A percentile compares a stretch with the other conserved stretches of the same genome.
Conservation (phyloP, 2,797 vertebrate genomes). For the Garrulus glandarius region DNA sequence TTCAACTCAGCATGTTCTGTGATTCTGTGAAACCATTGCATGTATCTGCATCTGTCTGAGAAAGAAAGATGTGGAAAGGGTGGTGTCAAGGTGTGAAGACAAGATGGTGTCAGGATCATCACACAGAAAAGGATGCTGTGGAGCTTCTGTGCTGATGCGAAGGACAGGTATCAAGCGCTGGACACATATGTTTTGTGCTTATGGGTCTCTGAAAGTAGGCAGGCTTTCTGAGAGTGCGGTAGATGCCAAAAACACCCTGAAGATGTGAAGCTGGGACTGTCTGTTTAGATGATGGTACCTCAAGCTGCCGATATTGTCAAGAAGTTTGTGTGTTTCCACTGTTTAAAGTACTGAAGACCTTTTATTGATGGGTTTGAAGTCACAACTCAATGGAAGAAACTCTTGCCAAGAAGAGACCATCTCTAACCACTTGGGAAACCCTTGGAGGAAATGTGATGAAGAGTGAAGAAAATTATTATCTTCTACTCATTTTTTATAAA, state of each 20-base stretch:
- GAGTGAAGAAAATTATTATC: not conserved
- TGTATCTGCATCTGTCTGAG: not conserved
- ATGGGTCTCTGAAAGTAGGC: not conserved
- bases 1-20: not conserved
- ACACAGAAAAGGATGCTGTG: not conserved
- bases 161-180: not conserved
- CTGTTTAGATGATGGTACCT: not conserved
- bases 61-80: not conserved
- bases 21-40: not conserved
- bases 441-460: not conserved
- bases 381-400: not conserved
- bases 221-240: not conserved
- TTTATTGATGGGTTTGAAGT: not conserved
- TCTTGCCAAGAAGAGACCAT: not conserved
- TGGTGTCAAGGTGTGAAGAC: not conserved
- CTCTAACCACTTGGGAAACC: not conserved
- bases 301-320: not conserved
- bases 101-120: not conserved
- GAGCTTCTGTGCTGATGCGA: not conserved
- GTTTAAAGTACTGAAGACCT: not conserved
- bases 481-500: not conserved
- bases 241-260: not conserved
- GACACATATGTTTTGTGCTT: rapidly evolving
- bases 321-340: not conserved
- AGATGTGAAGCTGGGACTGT: not conserved